A percentile compares a stretch with the other conserved stretches of the same genome.
phyloP scores from a whole-genome alignment of 2,113 vertebrate genomes.

The Thamnaconus septentrionalis region DNA sequence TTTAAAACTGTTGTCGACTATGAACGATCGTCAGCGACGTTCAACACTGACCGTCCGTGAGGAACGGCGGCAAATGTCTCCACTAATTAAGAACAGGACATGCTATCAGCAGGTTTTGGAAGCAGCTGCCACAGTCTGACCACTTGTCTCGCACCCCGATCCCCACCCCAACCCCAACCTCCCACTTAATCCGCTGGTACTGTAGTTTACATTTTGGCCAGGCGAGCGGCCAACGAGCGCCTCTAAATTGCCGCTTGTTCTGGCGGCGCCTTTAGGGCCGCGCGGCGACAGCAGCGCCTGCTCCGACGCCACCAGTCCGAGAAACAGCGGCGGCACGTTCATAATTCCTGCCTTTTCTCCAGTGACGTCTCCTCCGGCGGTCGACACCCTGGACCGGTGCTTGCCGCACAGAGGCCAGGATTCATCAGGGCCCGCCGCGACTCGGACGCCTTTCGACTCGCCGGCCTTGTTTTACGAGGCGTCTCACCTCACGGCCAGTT shows the following conservation, averaged over 20 bases:
- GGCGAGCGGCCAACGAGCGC: conserved; percentile 20
- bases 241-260: conserved; percentile 66
- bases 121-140: conserved; percentile 24
- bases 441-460: conserved; percentile 12
- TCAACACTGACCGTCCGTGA: too few species aligned
- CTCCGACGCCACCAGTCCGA: conserved; percentile 40
- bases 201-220: conserved; percentile 24
- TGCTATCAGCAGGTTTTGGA: background rate
- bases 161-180: background rate
- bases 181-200: conserved; percentile 2
- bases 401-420: conserved; percentile 36
- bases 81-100: too few species aligned
- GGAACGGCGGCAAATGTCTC: too few species aligned
- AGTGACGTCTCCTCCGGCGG: conserved; percentile 45
- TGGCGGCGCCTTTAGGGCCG: conserved; percentile 39
- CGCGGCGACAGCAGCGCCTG: conserved; percentile 31
- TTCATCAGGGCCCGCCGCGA: conserved; percentile 48
- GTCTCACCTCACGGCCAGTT: conserved; percentile 28
- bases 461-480: conserved; percentile 46
- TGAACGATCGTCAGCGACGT: too few species aligned
- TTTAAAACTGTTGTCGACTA: too few species aligned
- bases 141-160: conserved; percentile 18
- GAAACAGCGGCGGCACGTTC: conserved; percentile 47
- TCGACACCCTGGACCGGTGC: conserved; percentile 18
- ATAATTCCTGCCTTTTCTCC: conserved; percentile 56